Evolutionary conservation across 1,140 invertebrate species (phyloP).

Genomic region (Psix sp.): DNA sequence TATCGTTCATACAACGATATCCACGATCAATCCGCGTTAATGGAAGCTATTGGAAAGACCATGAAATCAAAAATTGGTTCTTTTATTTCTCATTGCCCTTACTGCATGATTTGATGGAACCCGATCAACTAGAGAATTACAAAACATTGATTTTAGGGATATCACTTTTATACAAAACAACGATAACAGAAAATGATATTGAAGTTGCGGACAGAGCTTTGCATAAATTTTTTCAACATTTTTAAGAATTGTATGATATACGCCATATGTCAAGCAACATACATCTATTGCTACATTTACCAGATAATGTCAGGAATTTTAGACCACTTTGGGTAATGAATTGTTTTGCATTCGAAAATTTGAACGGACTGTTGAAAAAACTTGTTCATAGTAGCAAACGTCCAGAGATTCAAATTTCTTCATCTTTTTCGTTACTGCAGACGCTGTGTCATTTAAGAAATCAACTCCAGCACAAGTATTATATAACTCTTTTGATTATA

Average conservation of each 20-base stretch:
- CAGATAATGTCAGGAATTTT: too few relatives aligned
- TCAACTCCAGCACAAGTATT: too few relatives aligned
- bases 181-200: slow-evolving; percentile 1
- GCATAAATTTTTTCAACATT: slow-evolving; percentile 19
- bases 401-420: too few relatives aligned
- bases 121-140: not conserved
- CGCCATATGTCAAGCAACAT: too few relatives aligned
- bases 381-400: too few relatives aligned
- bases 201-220: slow-evolving; percentile 41
- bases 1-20: slow-evolving; percentile 28
- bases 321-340: too few relatives aligned
- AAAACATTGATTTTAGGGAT: not conserved
- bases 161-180: slow-evolving; percentile 9
- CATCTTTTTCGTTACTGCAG: too few relatives aligned
- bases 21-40: slow-evolving; percentile 19
- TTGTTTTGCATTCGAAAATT: too few relatives aligned
- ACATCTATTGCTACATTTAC: too few relatives aligned
- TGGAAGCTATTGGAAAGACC: slow-evolving; percentile 26
- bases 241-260: slow-evolving; percentile 22
- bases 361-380: too few relatives aligned
- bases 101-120: slow-evolving; percentile 18
- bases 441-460: too few relatives aligned
- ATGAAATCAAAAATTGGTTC: slow-evolving; percentile 47
- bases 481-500: too few relatives aligned
- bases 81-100: slow-evolving; percentile 36